Percentiles rank a stretch among this genome's conserved stretches.
Conservation (phyloP, 2,113 vertebrate species). For the Condylura cristata region DNA sequence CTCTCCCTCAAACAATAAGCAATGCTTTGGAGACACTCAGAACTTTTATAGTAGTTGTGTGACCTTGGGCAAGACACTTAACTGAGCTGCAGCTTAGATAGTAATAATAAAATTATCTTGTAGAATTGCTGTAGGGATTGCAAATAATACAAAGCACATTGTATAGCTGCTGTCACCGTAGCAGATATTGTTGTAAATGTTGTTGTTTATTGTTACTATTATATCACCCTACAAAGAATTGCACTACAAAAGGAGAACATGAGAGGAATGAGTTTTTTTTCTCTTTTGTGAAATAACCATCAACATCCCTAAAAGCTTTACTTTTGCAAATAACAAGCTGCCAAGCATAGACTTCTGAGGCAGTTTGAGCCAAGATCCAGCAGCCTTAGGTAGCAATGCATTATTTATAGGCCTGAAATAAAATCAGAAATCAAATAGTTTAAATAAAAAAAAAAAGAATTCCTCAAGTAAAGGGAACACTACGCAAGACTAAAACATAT, state of each 20-base stretch:
- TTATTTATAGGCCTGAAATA: constrained; percentile 3
- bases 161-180: neutral
- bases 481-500: neutral
- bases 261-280: neutral
- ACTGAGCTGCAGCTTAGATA: neutral
- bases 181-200: neutral
- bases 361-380: neutral
- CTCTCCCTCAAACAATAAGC: neutral
- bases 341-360: neutral
- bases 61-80: neutral
- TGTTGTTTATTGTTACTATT: neutral
- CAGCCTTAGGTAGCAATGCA: neutral
- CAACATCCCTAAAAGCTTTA: neutral
- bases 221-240: neutral
- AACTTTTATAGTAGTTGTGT: neutral
- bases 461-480: neutral
- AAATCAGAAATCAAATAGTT: constrained; percentile 4
- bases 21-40: neutral
- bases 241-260: neutral
- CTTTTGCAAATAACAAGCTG: neutral
- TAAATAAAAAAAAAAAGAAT: neutral
- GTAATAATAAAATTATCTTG: neutral
- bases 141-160: neutral
- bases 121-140: neutral
- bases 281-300: neutral